phyloP scores from a whole-genome alignment of 2,888 invertebrate genomes.

The Heliconius ismenius region DNA sequence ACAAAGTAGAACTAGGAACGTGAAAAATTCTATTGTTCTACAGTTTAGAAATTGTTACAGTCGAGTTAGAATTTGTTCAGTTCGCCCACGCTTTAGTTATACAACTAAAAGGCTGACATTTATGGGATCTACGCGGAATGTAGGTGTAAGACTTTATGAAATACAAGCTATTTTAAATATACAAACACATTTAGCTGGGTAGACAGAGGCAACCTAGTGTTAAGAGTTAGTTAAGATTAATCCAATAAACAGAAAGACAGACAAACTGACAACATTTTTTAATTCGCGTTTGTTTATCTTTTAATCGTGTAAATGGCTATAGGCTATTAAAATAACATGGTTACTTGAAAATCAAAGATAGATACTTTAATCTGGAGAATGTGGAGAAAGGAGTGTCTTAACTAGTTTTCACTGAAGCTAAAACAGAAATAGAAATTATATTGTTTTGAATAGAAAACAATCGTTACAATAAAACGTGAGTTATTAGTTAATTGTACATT shows the following conservation, averaged over 20 bases:
- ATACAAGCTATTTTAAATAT: neutral
- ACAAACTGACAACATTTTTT: too few species aligned
- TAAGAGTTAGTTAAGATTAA: neutral
- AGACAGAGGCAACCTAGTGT: neutral
- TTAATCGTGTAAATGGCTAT: too few species aligned
- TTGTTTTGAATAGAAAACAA: neutral
- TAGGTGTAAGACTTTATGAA: neutral
- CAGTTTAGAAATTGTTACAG: neutral
- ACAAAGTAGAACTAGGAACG: too few species aligned
- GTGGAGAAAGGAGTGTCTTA: neutral
- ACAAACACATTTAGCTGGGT: neutral
- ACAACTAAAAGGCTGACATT: slow-evolving; percentile 1
- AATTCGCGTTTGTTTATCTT: too few species aligned
- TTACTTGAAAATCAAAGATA: too few species aligned
- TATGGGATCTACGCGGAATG: neutral
- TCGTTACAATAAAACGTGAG: slow-evolving; percentile 29
- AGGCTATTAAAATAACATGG: too few species aligned
- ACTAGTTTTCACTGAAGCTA: neutral
- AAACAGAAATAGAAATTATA: neutral
- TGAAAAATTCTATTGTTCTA: neutral
- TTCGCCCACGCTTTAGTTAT: neutral
- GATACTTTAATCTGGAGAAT: neutral
- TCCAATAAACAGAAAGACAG: too few species aligned
- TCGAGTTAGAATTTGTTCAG: slow-evolving; percentile 2
- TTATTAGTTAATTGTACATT: slow-evolving; percentile 31